These are phyloP conservation scores for Anas platyrhynchos DNA, from an alignment of 2,113 vertebrate species.

Conservation along the genomic window DNA sequence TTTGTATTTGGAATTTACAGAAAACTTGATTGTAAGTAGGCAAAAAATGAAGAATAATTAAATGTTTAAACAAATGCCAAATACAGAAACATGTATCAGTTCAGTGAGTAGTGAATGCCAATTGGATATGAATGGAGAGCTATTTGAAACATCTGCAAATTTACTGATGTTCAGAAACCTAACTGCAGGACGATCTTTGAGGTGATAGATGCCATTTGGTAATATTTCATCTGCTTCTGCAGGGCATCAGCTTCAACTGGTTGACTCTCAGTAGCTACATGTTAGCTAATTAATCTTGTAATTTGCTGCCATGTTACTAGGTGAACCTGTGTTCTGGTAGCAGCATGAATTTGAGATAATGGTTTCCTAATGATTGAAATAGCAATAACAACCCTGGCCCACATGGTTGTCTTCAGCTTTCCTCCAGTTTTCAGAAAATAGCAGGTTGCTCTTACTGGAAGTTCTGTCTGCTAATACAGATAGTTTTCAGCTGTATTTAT, in stretches of 20 bases:
- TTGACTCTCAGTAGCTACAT: not conserved
- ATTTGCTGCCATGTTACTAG: slow-evolving; percentile 22
- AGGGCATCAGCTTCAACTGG: not conserved
- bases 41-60: not conserved
- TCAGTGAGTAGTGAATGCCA: not conserved
- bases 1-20: not conserved
- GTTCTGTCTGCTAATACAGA: not conserved
- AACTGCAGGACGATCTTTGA: not conserved
- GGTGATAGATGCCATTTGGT: not conserved
- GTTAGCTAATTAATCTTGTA: slow-evolving; percentile 52
- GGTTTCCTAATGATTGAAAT: not conserved
- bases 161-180: not conserved
- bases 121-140: not conserved
- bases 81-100: rapidly evolving
- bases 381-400: not conserved
- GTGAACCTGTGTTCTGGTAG: slow-evolving; percentile 13
- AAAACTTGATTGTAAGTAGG: not conserved
- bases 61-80: not conserved
- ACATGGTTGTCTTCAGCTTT: not conserved
- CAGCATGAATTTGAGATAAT: slow-evolving; percentile 13
- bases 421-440: not conserved
- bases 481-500: not conserved
- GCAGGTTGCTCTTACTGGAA: not conserved
- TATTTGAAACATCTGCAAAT: not conserved
- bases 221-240: not conserved